Percentiles rank a stretch among this genome's conserved stretches.
Conservation (phyloP, 2,797 vertebrate species). For the Gymnoscopelus braueri region DNA sequence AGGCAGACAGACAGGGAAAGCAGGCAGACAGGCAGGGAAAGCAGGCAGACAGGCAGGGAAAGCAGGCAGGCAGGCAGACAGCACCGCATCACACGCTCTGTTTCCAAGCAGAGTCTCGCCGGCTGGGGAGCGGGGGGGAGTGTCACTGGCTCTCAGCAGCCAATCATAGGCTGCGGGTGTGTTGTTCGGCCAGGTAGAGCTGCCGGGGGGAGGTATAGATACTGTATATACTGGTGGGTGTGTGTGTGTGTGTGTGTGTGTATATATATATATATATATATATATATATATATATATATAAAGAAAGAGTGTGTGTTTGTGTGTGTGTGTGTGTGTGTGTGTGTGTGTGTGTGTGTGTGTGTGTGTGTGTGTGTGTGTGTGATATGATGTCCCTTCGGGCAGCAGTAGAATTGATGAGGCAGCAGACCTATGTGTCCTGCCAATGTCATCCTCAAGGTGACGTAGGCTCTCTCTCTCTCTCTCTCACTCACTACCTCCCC, state of each 20-base stretch:
- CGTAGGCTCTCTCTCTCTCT: conserved; percentile 56
- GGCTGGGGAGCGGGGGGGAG: conserved; percentile 64
- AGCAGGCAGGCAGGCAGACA: too few relatives aligned
- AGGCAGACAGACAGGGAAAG: too few relatives aligned
- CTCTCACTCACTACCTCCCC: background rate
- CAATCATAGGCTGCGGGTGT: conserved; percentile 73
- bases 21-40: too few relatives aligned
- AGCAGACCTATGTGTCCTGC: conserved; percentile 80
- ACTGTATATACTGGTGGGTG: background rate
- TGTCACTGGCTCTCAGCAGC: conserved; percentile 62
- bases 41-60: too few relatives aligned
- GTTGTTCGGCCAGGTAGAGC: conserved; percentile 79
- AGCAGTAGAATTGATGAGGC: conserved; percentile 81
- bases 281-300: background rate
- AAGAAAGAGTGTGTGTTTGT: background rate
- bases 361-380: conserved; percentile 17
- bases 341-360: conserved; percentile 36
- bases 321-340: conserved; percentile 1
- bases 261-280: background rate
- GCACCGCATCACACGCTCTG: conserved; percentile 46
- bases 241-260: background rate
- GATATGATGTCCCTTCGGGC: conserved; percentile 75
- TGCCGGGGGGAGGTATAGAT: conserved; percentile 45
- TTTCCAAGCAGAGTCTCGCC: conserved; percentile 80
- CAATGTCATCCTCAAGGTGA: conserved; percentile 84